Percentiles rank a stretch among this genome's conserved stretches.
These are phyloP conservation scores for Clunio marinus DNA, from an alignment of 2,888 invertebrate genomes.

Conservation along the genomic window DNA sequence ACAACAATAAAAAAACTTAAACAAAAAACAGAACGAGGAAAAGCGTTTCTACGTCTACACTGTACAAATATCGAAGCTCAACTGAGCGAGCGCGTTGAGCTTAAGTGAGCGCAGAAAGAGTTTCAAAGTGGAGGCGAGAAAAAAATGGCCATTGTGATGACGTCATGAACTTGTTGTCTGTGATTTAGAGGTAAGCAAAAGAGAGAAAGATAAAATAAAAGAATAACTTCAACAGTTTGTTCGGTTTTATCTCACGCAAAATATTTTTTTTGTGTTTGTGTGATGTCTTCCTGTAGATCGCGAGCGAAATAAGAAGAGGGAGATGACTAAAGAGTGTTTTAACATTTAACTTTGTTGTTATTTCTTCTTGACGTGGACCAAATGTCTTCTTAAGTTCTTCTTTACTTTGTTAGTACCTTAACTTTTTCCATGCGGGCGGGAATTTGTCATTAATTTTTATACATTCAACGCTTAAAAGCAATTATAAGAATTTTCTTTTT, in stretches of 20 bases:
- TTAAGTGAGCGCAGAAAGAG: constrained; percentile 4
- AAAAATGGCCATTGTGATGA: constrained; percentile 1
- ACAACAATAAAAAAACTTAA: not conserved
- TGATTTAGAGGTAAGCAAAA: not conserved
- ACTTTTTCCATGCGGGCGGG: not conserved
- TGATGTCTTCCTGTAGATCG: not conserved
- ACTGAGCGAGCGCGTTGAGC: constrained; percentile 14
- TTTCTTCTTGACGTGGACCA: not conserved
- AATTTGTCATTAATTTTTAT: not conserved
- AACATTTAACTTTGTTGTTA: not conserved
- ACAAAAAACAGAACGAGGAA: constrained; percentile 24
- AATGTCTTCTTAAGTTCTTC: not conserved
- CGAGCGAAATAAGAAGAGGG: not conserved
- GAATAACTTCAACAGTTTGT: not conserved
- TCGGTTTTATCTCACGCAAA: not conserved
- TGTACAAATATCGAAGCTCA: constrained; percentile 32
- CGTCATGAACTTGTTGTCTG: not conserved
- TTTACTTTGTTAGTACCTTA: not conserved
- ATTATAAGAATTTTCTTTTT: not conserved
- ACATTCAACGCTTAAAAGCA: not conserved
- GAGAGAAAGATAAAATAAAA: not conserved
- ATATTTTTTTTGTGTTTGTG: not conserved
- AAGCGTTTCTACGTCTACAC: constrained; percentile 24
- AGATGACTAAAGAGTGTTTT: not conserved
- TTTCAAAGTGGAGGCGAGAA: not conserved